Base-by-base conservation (phyloP, 2,797 vertebrate genomes). In the Erpetoichthys calabaricus region DNA sequence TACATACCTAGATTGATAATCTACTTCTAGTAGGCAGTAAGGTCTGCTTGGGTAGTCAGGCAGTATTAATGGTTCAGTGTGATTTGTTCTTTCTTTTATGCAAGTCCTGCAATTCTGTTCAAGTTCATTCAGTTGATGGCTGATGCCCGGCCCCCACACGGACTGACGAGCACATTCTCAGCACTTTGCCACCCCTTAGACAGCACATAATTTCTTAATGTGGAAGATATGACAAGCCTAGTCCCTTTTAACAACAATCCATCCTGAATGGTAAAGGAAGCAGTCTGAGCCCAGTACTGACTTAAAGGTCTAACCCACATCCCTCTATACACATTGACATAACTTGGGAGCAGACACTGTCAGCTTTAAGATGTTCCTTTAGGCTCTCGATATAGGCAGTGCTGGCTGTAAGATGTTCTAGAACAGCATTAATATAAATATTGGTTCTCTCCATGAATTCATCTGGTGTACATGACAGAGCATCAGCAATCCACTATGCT, bases 121-220 rank as follows among this genome's bases (percentile, higher is more conserved):
- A 6, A 51, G 45, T 10, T 57, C 43, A 5, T n/a, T 49, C 51
- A 45, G 46, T 45, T 62, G 60, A 8, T 44, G 57, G 6, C 54
- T 54, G 4, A 65, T 54, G 7, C 57, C 60, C 6, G 50, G 60
- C 55, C 47, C 61, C 64, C 59, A 63, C 3, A 63, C 49, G 47
- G 61, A 6, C 44, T 65, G 61, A 4, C 25, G 7, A 8, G 61
- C 58, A 5, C 45, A n/a, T 41, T 59, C 56, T 52, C 44, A 5
- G 41, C 60, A 53, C n/a, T 61, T 61, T 9, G 53, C 42, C 25
- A 61, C 10, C 42, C 55, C 51, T 61, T 57, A 25, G 52, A 49
- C 3, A 61, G 42, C 44, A 61, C 44, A 5, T 46, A 7, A 44
- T 57, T 57, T 45, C 55, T 57, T 51, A 61, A 57, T 4, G 4